Evolutionary conservation across 2,113 vertebrate genomes (phyloP), one percentile per base, ranked within the genome.

Genomic region (Machaerirhynchus nigripectus): DNA sequence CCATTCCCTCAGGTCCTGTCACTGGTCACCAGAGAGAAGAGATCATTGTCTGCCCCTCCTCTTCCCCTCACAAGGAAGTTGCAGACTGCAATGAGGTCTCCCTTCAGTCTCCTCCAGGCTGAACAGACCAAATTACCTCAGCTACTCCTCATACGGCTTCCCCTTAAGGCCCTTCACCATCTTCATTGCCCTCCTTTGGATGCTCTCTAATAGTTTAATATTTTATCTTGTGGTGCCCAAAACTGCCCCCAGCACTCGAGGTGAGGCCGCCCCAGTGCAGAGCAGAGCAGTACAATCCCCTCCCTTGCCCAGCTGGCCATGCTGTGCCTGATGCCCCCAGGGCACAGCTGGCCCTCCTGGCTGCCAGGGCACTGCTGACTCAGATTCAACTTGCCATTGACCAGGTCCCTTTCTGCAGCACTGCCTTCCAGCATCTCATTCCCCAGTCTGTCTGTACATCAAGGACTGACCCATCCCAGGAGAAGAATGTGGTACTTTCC

Each of bases 301-400:
- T 74, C 69, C 30, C 30, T 40, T 75, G n/a, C 24, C 50, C 0
- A 0, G 30, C 15, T 49, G 60, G 7, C 0, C 0, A 20, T 85
- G 70, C 50, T 75, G 70, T 24, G 10, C 35, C 70, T 57, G 42
- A 57, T 65, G 19, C 1, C 0, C 13, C 10, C 42, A 57, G 52
- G 31, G 17, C 26, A 57, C 0, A 0, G 0, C 0, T 67, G 35
- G 24, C 13, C 11, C 61, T 67, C 11, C 52, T 67, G 83, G 44
- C 15, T 85, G 35, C 50, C 70, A 35, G 24, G 50, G 26, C 30
- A 31, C 60, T 42, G 42, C 30, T 70, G 44, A 2, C 15, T 50
- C 24, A 30, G 0, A 1, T 13, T 67, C 35, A 35, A 5, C 7
- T 31, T 50, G 7, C 20, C 35, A 49, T 3, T 0, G 0, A 26